These are phyloP conservation scores for Drosophila sechellia DNA, from an alignment of 1,140 invertebrate genomes.

Conservation along the genomic window DNA sequence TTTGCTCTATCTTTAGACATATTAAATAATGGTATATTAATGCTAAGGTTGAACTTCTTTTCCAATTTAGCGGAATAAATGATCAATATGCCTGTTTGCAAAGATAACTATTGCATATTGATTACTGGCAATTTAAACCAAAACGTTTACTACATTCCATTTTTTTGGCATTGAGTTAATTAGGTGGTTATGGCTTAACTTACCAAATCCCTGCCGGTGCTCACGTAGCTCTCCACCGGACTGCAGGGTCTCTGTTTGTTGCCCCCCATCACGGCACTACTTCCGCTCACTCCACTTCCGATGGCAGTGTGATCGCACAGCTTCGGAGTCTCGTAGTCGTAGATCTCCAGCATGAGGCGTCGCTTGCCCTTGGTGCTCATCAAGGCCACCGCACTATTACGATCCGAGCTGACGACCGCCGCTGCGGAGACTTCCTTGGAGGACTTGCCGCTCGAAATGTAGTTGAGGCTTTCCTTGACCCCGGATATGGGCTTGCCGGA, in stretches of 20 bases:
- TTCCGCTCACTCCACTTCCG: conserved; percentile 88
- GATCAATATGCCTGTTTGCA: too few species aligned
- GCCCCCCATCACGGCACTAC: conserved; percentile 77
- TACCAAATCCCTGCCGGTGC: conserved; percentile 87
- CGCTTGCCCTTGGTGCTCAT: conserved; percentile 82
- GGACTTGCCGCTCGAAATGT: conserved; percentile 63
- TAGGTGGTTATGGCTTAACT: conserved; percentile 17
- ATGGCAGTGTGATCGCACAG: conserved; percentile 93
- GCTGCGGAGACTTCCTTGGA: conserved; percentile 52
- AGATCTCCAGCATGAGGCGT: conserved; percentile 87
- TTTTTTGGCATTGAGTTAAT: background rate
- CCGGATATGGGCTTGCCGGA: conserved; percentile 51
- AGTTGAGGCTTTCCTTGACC: conserved; percentile 79
- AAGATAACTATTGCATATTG: too few species aligned
- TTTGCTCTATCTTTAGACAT: background rate
- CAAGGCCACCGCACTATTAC: conserved; percentile 55
- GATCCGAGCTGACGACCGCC: conserved; percentile 59
- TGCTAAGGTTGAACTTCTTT: too few species aligned
- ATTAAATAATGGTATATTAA: too few species aligned
- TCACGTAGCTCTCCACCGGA: conserved; percentile 91
- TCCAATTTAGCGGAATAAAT: too few species aligned
- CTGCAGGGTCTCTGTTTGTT: conserved; percentile 89
- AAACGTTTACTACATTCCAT: too few species aligned
- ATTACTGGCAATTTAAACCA: too few species aligned
- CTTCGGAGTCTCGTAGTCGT: conserved; percentile 90